Evolutionary conservation across 2,113 vertebrate genomes (phyloP).

Genomic region (Myanophis thanlyinensis): DNA sequence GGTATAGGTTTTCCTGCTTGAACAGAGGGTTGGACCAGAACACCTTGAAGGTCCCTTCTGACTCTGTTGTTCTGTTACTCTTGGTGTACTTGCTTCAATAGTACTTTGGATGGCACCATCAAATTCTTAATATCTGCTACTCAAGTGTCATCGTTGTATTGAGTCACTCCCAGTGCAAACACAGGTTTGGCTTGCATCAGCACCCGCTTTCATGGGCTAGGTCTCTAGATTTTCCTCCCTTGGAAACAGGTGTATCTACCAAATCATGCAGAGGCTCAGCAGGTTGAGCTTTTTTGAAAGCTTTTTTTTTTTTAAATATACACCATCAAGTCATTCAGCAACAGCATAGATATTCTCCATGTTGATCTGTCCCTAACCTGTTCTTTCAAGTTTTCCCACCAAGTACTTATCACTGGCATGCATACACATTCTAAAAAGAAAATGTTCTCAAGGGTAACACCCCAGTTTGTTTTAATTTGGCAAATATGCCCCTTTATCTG

Average conservation of each 20-base stretch:
- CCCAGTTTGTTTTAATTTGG: background rate
- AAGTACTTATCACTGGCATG: background rate
- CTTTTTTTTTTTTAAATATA: background rate
- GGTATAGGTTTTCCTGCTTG: background rate
- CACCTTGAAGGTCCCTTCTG: background rate
- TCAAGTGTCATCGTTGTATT: background rate
- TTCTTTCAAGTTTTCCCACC: background rate
- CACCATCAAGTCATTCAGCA: background rate
- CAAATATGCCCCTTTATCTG: background rate
- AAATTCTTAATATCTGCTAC: background rate
- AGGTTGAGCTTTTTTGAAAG: background rate
- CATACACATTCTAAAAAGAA: background rate
- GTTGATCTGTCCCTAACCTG: background rate
- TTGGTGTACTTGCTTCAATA: background rate
- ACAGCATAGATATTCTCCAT: background rate
- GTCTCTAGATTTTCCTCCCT: background rate
- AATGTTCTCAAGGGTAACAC: background rate
- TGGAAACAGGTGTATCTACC: background rate
- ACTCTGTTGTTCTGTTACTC: background rate
- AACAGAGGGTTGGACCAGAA: background rate
- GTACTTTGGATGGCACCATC: background rate
- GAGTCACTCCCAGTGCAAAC: background rate
- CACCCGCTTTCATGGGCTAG: background rate
- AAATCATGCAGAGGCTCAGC: background rate
- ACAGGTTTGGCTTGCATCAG: background rate